Conservation (phyloP, 2,113 vertebrate species). For the Oryzias melastigma region DNA sequence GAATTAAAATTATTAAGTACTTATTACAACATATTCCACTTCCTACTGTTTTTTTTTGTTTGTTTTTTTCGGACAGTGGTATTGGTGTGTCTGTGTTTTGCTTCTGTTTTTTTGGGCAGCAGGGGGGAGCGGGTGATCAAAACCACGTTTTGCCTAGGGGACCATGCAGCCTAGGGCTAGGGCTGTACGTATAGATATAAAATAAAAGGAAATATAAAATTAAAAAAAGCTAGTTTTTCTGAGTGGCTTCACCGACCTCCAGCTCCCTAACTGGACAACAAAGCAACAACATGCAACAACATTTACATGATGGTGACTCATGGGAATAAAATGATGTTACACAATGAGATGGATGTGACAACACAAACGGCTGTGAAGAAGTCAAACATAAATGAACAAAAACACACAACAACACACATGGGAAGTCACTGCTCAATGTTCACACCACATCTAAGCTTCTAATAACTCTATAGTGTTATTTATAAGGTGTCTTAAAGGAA, state of each 20-base stretch:
- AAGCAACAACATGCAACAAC: conserved; percentile 20
- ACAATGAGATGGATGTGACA: conserved; percentile 7
- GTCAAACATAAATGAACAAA: background rate
- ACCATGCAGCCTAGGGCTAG: no score
- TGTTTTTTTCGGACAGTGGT: no score
- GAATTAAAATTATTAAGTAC: no score
- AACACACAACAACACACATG: conserved; percentile 25
- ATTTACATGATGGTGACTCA: background rate
- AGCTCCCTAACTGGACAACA: conserved; percentile 4
- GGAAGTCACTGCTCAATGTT: conserved; percentile 2
- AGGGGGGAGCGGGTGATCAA: no score
- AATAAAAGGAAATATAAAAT: background rate
- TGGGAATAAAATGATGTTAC: conserved; percentile 19
- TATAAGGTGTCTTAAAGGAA: no score
- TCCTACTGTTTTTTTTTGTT: no score
- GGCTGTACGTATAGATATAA: background rate
- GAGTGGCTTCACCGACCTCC: conserved; percentile 10
- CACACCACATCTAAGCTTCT: conserved; percentile 10
- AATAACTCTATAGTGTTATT: no score
- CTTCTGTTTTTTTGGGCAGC: no score
- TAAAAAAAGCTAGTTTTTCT: background rate
- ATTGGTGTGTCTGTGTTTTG: no score
- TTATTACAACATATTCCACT: no score
- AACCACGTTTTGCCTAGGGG: no score
- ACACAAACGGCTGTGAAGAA: conserved; percentile 1